These are phyloP conservation scores for Pipistrellus nathusii DNA, from an alignment of 2,797 vertebrate genomes.

Conservation along the genomic window DNA sequence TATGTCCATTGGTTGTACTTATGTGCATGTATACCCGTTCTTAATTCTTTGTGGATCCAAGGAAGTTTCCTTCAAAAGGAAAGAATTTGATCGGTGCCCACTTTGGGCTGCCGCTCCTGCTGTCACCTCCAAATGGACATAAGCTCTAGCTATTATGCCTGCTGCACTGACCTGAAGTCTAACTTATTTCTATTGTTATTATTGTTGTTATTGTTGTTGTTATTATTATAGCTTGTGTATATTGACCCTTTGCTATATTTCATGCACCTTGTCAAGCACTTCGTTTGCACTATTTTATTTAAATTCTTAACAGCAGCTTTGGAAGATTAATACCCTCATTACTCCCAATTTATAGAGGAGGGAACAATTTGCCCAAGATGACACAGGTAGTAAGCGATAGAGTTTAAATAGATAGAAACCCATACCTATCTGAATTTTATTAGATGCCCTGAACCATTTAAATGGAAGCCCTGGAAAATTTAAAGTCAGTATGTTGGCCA, in stretches of 20 bases:
- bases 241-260: background rate
- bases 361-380: background rate
- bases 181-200: background rate
- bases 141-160: background rate
- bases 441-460: constrained; percentile 7
- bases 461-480: background rate
- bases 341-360: constrained; percentile 5
- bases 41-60: background rate
- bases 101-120: background rate
- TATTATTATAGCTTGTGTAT: background rate
- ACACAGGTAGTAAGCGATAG: background rate
- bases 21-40: no score
- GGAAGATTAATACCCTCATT: background rate
- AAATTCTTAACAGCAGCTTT: constrained; percentile 38
- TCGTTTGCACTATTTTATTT: background rate
- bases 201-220: no score
- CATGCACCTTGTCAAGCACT: background rate
- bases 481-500: background rate
- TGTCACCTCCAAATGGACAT: background rate
- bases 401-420: constrained; percentile 9
- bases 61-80: background rate
- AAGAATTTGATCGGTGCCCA: background rate
- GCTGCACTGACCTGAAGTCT: background rate
- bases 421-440: background rate
- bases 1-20: no score